Base-by-base conservation (phyloP, 2,113 vertebrate species). In the Takifugu bimaculatus region DNA sequence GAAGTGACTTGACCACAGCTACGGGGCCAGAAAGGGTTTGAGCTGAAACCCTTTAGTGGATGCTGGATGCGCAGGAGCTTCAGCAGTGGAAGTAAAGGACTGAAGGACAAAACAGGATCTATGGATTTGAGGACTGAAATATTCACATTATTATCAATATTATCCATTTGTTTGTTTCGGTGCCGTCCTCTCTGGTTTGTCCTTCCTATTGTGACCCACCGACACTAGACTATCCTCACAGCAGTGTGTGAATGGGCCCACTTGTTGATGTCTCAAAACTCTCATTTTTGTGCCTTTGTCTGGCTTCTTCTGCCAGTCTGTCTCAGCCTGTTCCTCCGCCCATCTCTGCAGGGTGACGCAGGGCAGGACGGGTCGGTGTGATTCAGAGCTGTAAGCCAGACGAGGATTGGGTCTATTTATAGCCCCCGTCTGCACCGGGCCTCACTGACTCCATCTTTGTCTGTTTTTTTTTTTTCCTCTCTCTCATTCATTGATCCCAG, bases 401-500 rank as follows among this genome's bases (percentile, higher is more conserved):
- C 77, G 79, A 81, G 76, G 84, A 84, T 83, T 85, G 72, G 62
- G 63, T 85, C 82, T 88, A 86, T 86, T 86, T 82, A 72, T 86
- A 86, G 78, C 50, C 65, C 20, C 54, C 13, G 72, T 78, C 72
- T 78, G 68, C 71, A 74, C 59, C 68, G 75, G 79, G 79, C 78
- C 70, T 75, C 72, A 26, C 67, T 79, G 83, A 85, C 77, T 74
- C 35, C 1, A 79, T 74, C 74, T 81, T 49, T 71, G 63, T 59
- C 68, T 65, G 15, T 61, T 68, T 60, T 60, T 75, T 20, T 20
- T 20, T 20, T 20, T 20, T 20, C 1, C 20, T 20, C 59, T 69
- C 68, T 77, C 48, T 51, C 66, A 57, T 53, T 85, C 58, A 65
- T 66, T 68, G 44, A 64, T 48, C 59, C 73, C 48, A n/a, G 14